Evolutionary conservation across 2,113 vertebrate species (phyloP).

Genomic region (Scopus umbretta): DNA sequence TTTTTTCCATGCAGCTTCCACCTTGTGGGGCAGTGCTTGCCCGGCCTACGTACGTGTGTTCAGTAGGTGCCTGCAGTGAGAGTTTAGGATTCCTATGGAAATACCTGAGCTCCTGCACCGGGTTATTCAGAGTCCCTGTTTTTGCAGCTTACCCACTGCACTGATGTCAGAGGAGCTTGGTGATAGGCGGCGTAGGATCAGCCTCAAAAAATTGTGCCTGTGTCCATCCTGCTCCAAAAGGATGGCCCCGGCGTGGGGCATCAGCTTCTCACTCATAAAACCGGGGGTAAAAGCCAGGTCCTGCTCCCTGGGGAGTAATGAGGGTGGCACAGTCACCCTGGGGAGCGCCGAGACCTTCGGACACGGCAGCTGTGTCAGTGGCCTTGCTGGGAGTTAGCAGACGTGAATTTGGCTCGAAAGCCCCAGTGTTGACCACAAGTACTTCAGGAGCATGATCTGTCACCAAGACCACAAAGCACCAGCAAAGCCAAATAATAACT

Average conservation of each 20-base stretch:
- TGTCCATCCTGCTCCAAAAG: not conserved
- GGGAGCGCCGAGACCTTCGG: not conserved
- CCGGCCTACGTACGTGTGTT: not conserved
- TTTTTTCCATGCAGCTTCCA: not conserved
- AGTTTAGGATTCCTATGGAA: not conserved
- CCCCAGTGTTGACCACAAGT: not conserved
- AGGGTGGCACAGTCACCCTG: not conserved
- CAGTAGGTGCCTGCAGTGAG: not conserved
- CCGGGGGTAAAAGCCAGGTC: not conserved
- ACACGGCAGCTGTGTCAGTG: not conserved
- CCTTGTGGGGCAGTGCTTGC: not conserved
- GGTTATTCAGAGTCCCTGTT: not conserved
- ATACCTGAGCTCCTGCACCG: not conserved
- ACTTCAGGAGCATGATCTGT: not conserved
- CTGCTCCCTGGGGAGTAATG: not conserved
- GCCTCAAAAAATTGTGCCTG: not conserved
- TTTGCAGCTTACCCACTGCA: not conserved
- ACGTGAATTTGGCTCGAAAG: not conserved
- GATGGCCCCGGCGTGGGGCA: accelerated
- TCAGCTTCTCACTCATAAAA: not conserved
- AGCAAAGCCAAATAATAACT: not conserved
- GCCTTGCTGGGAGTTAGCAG: not conserved
- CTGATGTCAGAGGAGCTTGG: not conserved
- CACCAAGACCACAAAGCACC: not conserved
- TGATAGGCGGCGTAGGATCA: not conserved